A percentile compares a stretch with the other conserved stretches of the same genome.
Evolutionary conservation across 2,113 vertebrate genomes (phyloP).

Genomic region (Leptobrachium leishanense): DNA sequence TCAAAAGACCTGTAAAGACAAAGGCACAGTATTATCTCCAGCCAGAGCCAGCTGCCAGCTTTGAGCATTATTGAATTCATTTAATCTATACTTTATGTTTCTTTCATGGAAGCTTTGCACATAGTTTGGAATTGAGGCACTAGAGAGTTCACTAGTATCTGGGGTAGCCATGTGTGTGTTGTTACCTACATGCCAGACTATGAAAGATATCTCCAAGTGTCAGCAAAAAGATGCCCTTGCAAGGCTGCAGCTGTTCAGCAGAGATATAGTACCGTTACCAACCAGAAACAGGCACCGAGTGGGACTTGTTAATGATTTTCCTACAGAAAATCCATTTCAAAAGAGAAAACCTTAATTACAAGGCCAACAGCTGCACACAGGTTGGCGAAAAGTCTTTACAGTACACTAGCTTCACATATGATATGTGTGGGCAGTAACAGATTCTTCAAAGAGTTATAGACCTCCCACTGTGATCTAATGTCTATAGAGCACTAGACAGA

Average conservation of each 20-base stretch:
- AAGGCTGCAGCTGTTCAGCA: constrained; percentile 32
- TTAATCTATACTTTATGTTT: constrained; percentile 19
- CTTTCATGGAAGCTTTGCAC: background rate
- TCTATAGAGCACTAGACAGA: background rate
- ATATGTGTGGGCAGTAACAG: background rate
- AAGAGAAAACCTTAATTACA: constrained; percentile 4
- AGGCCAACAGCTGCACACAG: constrained; percentile 35
- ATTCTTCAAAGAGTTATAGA: constrained; percentile 14
- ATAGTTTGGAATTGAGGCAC: constrained; percentile 19
- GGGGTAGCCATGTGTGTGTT: constrained; percentile 15
- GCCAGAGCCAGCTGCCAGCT: constrained; percentile 20
- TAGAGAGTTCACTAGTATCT: constrained; percentile 19
- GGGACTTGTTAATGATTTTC: constrained; percentile 24
- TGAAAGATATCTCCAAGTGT: constrained; percentile 37
- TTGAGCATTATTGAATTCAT: constrained; percentile 9
- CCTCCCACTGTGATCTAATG: constrained; percentile 29
- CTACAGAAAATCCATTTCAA: constrained; percentile 25
- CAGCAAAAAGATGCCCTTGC: constrained; percentile 31
- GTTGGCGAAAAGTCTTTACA: constrained; percentile 18
- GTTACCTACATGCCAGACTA: constrained; percentile 12
- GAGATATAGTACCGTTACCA: constrained; percentile 32
- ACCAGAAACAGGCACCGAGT: constrained; percentile 29
- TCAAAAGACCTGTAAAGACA: constrained; percentile 39
- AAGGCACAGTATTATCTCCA: constrained; percentile 16
- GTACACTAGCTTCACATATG: constrained; percentile 34